These are phyloP conservation scores for Antigone vipio DNA, from an alignment of 2,113 vertebrate genomes.

Conservation along the genomic window DNA sequence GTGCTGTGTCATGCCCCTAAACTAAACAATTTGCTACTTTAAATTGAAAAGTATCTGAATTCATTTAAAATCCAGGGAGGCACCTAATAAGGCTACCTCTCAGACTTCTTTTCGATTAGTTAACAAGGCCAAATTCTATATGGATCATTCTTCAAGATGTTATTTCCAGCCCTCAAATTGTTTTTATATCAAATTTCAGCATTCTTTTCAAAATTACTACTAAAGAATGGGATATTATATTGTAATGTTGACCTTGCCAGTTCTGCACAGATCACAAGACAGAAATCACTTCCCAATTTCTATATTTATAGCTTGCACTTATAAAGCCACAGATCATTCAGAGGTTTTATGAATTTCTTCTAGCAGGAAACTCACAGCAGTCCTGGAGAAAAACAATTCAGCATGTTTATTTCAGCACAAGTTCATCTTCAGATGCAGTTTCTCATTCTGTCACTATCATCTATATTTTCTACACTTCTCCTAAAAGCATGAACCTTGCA, in stretches of 20 bases:
- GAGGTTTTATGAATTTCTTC: neutral
- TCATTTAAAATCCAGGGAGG: neutral
- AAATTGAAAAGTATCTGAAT: neutral
- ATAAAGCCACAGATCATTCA: neutral
- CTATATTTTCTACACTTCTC: neutral
- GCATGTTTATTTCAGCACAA: neutral
- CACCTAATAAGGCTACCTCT: neutral
- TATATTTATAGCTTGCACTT: neutral
- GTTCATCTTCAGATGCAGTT: neutral
- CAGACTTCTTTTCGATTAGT: neutral
- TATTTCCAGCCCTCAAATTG: neutral
- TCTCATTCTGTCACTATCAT: neutral
- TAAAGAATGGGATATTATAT: neutral
- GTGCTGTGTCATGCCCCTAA: neutral
- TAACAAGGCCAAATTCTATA: neutral
- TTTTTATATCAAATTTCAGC: neutral
- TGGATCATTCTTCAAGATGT: neutral
- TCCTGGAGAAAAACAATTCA: neutral
- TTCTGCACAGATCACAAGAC: constrained; percentile 15
- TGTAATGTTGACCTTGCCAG: neutral
- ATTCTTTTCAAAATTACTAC: neutral
- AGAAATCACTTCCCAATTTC: constrained; percentile 5
- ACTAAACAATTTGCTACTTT: neutral
- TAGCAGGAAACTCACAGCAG: neutral
- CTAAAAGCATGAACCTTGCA: neutral